Evolutionary conservation across 2,113 vertebrate species (phyloP), one percentile per base, ranked within the genome.

Genomic region (Cochlearius cochlearius): DNA sequence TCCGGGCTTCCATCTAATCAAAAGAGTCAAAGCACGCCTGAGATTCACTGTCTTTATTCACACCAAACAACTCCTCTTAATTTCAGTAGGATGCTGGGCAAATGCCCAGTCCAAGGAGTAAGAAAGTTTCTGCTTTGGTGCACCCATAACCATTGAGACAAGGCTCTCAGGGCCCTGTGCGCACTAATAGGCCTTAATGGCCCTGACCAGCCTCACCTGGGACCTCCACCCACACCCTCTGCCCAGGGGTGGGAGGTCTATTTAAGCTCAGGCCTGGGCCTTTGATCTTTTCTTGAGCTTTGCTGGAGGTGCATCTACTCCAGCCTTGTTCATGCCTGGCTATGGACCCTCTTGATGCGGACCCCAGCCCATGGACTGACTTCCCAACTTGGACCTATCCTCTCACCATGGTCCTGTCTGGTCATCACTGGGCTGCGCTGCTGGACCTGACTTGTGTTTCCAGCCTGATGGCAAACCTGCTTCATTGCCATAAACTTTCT

Each of bases 401-500:
- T 34, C 14, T 43, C 22, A 26, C 9, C 23, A 7, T 9, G 14
- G 49, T 36, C 32, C 11, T 39, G 29, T 20, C 11, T 49, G n/a
- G 8, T 13, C 12, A 21, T 36, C 2, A 0, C 5, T 63, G 55
- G 17, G 20, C 38, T 34, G 21, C 55, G 45, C 53, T 11, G 9
- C 47, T 47, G 38, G 62, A 39, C n/a, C 7, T 29, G 25, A 12
- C 11, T 39, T 68, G 30, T 30, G 26, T 29, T 62, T 50, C 29
- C 25, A 79, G 49, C 22, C 59, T 11, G 12, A 32, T 8, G 9
- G 26, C 25, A 29, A 63, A 15, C 23, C 23, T 56, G 27, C 7
- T 20, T 68, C 2, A 0, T 53, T 43, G 3, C 32, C 1, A 0
- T 11, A 25, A 53, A 2, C 14, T 3, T 67, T 52, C 32, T 85